Evolutionary conservation across 2,888 invertebrate species (phyloP), one percentile per base, ranked within the genome.

Genomic region (Drosophila fulvimacula): DNA sequence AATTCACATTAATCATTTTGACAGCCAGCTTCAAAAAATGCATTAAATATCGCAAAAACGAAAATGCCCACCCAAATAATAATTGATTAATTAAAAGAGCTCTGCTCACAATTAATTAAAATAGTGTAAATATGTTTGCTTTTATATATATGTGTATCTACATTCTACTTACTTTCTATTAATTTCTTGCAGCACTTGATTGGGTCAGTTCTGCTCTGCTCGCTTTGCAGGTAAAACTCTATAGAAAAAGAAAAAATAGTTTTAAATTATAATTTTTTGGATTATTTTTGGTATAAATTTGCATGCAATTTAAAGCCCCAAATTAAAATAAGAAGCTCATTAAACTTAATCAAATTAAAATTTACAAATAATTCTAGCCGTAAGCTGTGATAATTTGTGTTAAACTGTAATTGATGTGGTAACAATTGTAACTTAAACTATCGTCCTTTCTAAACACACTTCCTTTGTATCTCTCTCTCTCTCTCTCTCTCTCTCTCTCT

Each of bases 1-100:
- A 32, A 34, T 57, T 52, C 60, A 42, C 71, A 79, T 77, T 65
- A 79, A 75, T 76, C 79, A 76, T 78, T 65, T 24, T 42, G n/a
- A 2, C 36, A 15, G 19, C 7, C 44, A 21, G 17, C 17, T 10
- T 21, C 10, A 21, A 21, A 68, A 58, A 68, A 38, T 42, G 19
- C 52, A 41, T 34, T 51, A 55, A 67, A 59, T 51, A 62, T 62
- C 21, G 41, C 27, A 30, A 38, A 27, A 42, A 46, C 32, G 9
- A 30, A n/a, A 17, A 58, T 51, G 10, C 10, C 15, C 27, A 13
- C 15, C 27, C 4, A 19, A 36, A 27, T 30, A 42, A 32, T 15
- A 57, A 27, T 38, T 38, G 48, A 62, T 57, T 56, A 51, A 76
- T 44, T 60, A 65, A 58, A 55, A 42, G 44, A 30, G 9, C 7